These are phyloP conservation scores for Menidia beryllina DNA, from an alignment of 2,113 vertebrate genomes.

Conservation along the genomic window DNA sequence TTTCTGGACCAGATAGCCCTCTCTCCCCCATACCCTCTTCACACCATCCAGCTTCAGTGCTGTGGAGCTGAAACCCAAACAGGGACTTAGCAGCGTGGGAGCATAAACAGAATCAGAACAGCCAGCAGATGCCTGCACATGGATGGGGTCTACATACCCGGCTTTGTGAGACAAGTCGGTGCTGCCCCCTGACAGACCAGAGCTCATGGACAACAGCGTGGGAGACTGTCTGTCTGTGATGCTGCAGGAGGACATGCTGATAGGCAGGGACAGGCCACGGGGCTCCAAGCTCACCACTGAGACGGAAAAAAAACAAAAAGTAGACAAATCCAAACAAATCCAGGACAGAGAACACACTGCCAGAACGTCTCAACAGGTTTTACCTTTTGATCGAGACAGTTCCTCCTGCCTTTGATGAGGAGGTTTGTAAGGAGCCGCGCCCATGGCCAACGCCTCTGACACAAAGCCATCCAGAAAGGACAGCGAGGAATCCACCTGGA, in stretches of 20 bases:
- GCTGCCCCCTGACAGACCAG: constrained; percentile 90
- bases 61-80: constrained; percentile 75
- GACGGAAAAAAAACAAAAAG: constrained; percentile 42
- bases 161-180: constrained; percentile 84
- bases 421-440: constrained; percentile 94
- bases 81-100: not conserved
- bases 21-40: constrained; percentile 93
- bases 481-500: constrained; percentile 94
- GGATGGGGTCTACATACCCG: constrained; percentile 81
- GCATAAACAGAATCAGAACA: not conserved
- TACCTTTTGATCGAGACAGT: constrained; percentile 91
- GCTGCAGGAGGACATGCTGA: constrained; percentile 85
- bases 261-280: constrained; percentile 88
- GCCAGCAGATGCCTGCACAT: not conserved
- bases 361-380: constrained; percentile 2
- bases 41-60: constrained; percentile 90
- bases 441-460: constrained; percentile 89
- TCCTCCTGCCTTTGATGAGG: constrained; percentile 95
- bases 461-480: constrained; percentile 97
- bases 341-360: not conserved
- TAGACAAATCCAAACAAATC: constrained; percentile 39
- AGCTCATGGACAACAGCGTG: constrained; percentile 89
- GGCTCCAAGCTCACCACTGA: constrained; percentile 94
- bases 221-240: constrained; percentile 91
- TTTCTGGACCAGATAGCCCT: constrained; percentile 91